Conservation (phyloP, 37 sponge, comb jelly and placozoan genomes). For the Oscarella lobularis region DNA sequence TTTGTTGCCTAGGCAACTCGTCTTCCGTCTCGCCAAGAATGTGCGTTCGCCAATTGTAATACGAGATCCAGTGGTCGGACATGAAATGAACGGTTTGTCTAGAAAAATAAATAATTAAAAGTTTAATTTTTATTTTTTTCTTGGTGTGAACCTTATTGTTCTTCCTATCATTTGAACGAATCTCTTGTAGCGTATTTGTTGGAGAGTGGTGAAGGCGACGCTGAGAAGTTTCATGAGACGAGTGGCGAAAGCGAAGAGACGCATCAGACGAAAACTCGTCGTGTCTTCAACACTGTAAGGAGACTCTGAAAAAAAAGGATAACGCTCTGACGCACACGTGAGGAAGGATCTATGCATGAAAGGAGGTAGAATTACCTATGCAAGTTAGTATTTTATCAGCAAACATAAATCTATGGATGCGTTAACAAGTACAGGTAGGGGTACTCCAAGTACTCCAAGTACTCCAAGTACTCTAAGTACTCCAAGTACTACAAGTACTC, state of each 20-base stretch:
- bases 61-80: conserved; percentile 78
- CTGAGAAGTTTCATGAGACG: conserved; percentile 67
- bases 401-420: no score
- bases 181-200: conserved; percentile 50
- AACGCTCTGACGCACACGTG: no score
- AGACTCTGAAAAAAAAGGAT: background rate
- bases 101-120: background rate
- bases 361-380: no score
- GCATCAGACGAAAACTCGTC: conserved; percentile 43
- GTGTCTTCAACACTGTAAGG: background rate
- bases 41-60: conserved; percentile 15
- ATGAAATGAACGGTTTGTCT: conserved; percentile 70
- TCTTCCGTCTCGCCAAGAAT: conserved; percentile 10
- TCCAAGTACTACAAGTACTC: no score
- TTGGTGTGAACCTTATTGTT: conserved; percentile 27
- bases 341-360: no score
- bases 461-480: no score
- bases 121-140: background rate
- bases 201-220: conserved; percentile 56
- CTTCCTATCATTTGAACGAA: conserved; percentile 71
- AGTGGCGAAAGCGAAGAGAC: conserved; percentile 67
- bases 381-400: no score
- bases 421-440: no score
- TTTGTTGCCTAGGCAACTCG: background rate
- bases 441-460: no score